phyloP scores from a whole-genome alignment of 2,888 invertebrate species.

The Limnephilus marmoratus region DNA sequence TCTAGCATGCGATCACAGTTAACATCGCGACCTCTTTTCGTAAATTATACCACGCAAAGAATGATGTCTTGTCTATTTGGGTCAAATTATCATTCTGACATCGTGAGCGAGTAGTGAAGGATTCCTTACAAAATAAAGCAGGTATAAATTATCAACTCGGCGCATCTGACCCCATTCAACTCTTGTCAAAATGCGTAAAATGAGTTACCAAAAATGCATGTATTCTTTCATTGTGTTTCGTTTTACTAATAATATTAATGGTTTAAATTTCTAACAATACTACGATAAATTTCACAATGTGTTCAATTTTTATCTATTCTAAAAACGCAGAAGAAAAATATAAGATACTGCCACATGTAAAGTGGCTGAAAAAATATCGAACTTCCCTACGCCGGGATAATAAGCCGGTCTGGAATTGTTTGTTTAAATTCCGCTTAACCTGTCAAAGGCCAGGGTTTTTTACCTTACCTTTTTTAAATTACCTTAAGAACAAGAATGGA shows the following conservation, averaged over 20 bases:
- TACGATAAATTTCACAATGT: neutral
- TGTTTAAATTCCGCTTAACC: conserved; percentile 36
- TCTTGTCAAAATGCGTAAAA: neutral
- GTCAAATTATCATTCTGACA: neutral
- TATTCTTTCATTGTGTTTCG: neutral
- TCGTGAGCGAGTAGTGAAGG: neutral
- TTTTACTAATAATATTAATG: too few species aligned
- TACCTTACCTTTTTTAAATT: too few species aligned
- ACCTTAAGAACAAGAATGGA: too few species aligned
- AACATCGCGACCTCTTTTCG: neutral
- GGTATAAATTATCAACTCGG: neutral
- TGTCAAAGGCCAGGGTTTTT: too few species aligned
- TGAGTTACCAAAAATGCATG: neutral
- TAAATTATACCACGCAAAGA: neutral
- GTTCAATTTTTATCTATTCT: neutral
- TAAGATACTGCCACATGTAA: neutral
- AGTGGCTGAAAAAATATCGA: neutral
- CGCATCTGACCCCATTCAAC: neutral
- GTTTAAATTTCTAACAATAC: neutral
- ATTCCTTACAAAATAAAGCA: neutral
- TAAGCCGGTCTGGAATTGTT: conserved; percentile 35
- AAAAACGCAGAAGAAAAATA: neutral
- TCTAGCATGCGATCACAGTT: neutral
- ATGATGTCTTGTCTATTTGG: neutral
- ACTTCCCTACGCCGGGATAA: neutral